phyloP scores from a whole-genome alignment of 2,113 vertebrate genomes.

The Psophia crepitans region DNA sequence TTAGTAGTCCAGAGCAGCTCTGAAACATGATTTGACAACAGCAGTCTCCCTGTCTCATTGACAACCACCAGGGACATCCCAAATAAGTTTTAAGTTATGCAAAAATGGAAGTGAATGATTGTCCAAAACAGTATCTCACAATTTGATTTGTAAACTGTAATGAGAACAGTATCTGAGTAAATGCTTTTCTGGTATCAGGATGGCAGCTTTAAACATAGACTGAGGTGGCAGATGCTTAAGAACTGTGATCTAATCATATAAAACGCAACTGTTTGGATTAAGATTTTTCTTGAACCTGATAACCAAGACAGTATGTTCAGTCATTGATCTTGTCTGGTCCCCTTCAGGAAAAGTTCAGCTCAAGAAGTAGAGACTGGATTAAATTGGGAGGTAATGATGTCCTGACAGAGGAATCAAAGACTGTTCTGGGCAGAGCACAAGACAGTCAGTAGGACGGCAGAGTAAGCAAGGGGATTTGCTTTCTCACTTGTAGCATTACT shows the following conservation, averaged over 20 bases:
- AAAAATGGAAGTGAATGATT: not conserved
- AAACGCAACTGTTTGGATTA: not conserved
- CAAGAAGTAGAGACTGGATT: not conserved
- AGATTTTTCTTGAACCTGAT: not conserved
- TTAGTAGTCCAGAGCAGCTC: not conserved
- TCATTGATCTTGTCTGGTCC: not conserved
- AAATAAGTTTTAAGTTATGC: not conserved
- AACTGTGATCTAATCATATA: not conserved
- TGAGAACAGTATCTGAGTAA: not conserved
- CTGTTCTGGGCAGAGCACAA: not conserved
- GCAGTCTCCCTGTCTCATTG: not conserved
- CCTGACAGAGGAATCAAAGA: not conserved
- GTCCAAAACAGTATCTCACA: not conserved
- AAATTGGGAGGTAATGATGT: not conserved
- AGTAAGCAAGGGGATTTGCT: not conserved
- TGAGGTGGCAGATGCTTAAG: accelerated
- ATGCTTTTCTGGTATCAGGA: not conserved
- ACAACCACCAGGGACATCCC: not conserved
- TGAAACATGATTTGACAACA: not conserved
- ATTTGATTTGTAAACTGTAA: not conserved
- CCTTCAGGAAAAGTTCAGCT: not conserved
- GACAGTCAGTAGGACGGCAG: not conserved
- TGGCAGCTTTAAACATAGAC: not conserved
- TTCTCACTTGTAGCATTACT: not conserved
- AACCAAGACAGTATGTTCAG: not conserved